These are phyloP conservation scores for Zosterops lateralis DNA, from an alignment of 2,113 vertebrate genomes.

Conservation along the genomic window DNA sequence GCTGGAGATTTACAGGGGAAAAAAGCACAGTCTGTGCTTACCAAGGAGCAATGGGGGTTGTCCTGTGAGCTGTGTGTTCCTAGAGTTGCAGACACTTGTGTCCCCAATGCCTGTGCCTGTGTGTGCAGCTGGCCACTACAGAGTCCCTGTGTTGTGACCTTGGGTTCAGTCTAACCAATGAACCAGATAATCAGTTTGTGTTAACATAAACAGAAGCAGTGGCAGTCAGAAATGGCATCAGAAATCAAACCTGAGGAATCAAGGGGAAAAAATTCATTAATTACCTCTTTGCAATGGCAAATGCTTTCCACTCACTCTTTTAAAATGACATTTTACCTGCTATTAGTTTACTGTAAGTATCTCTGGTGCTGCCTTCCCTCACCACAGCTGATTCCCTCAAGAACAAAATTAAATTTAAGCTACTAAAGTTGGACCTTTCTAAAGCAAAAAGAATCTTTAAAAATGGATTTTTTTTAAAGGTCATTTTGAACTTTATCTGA, in stretches of 20 bases:
- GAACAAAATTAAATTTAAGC: constrained; percentile 70
- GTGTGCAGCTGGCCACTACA: background rate
- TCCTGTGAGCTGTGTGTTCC: background rate
- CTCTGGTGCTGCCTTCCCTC: background rate
- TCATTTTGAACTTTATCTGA: constrained; percentile 71
- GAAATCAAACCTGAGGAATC: constrained; percentile 42
- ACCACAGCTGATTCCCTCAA: constrained; percentile 30
- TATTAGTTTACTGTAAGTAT: constrained; percentile 49
- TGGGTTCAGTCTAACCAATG: background rate
- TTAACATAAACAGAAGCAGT: constrained; percentile 27
- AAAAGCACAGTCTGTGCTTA: background rate
- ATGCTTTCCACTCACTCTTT: constrained; percentile 32
- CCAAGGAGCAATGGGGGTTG: background rate
- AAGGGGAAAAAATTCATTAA: constrained; percentile 22
- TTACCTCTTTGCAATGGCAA: constrained; percentile 28
- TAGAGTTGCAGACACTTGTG: background rate
- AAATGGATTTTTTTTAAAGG: constrained; percentile 75
- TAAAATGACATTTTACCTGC: constrained; percentile 57
- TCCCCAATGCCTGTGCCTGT: background rate
- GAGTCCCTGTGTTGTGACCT: background rate
- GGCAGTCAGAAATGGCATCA: background rate
- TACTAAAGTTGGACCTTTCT: constrained; percentile 62
- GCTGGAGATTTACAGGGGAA: background rate
- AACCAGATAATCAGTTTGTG: background rate
- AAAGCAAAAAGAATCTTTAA: constrained; percentile 70